Percentiles rank a stretch among this genome's conserved stretches.
phyloP scores from a whole-genome alignment of 2,113 vertebrate species.

The Proterorhinus semilunaris region DNA sequence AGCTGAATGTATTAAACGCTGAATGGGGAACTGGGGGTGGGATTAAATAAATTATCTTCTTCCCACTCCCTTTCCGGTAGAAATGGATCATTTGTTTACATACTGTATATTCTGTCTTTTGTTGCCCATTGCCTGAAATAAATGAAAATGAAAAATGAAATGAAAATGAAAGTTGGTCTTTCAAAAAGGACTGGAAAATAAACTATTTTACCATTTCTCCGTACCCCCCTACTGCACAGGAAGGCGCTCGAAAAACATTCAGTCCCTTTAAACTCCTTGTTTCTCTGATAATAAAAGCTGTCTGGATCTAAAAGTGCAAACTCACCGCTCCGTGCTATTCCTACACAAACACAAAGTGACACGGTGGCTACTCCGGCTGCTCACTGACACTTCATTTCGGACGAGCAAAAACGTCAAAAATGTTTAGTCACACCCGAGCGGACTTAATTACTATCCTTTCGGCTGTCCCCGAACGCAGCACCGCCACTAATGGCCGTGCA shows the following conservation, averaged over 20 bases:
- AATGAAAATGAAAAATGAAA: too few relatives aligned
- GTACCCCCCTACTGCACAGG: not conserved
- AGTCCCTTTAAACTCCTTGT: constrained; percentile 29
- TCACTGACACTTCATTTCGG: constrained; percentile 96
- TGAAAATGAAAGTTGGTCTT: too few relatives aligned
- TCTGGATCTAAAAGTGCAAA: constrained; percentile 55
- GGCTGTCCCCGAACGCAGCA: constrained; percentile 86
- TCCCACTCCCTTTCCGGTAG: too few relatives aligned
- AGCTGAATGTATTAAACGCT: too few relatives aligned
- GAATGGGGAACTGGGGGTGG: too few relatives aligned
- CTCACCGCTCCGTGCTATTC: constrained; percentile 73
- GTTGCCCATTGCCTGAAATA: too few relatives aligned
- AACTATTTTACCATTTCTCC: not conserved
- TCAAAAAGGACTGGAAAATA: too few relatives aligned
- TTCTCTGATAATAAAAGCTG: constrained; percentile 40
- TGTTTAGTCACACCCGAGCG: constrained; percentile 97
- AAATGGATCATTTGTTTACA: too few relatives aligned
- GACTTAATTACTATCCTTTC: constrained; percentile 97
- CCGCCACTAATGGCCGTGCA: constrained; percentile 90
- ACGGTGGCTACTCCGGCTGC: constrained; percentile 90
- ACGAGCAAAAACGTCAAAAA: constrained; percentile 98
- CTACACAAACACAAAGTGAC: constrained; percentile 90
- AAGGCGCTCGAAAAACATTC: not conserved
- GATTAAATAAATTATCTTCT: too few relatives aligned
- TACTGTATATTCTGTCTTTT: too few relatives aligned